Evolutionary conservation across 2,888 invertebrate species (phyloP).

Genomic region (Papilio protenor): DNA sequence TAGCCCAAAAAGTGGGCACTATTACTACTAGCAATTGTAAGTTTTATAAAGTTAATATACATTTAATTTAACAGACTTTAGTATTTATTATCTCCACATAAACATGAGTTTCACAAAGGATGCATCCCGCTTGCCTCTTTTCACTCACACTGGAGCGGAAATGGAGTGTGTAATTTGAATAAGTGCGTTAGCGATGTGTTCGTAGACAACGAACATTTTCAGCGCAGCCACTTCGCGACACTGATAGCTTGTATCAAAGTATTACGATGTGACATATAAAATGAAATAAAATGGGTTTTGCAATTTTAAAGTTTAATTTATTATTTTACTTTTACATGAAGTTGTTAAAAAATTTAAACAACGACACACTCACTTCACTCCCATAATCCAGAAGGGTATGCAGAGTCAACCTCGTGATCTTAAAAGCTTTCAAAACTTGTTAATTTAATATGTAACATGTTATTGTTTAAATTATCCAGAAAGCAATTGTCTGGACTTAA

Average conservation of each 20-base stretch:
- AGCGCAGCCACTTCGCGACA: slow-evolving; percentile 63
- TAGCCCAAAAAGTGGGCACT: not conserved
- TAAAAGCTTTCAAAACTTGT: too few species aligned
- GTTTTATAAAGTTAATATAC: not conserved
- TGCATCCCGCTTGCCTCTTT: slow-evolving; percentile 29
- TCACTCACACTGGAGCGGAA: slow-evolving; percentile 21
- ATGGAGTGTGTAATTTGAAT: slow-evolving; percentile 61
- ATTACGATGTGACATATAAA: slow-evolving; percentile 44
- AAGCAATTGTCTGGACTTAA: too few species aligned
- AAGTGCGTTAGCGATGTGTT: slow-evolving; percentile 76
- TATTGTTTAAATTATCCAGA: too few species aligned
- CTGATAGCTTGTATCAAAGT: slow-evolving; percentile 65
- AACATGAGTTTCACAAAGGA: slow-evolving; percentile 5
- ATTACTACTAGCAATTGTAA: not conserved
- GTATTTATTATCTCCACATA: not conserved
- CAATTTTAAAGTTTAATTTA: not conserved
- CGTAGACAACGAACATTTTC: slow-evolving; percentile 71
- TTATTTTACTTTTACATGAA: not conserved
- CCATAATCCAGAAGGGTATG: too few species aligned
- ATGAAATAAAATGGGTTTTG: not conserved
- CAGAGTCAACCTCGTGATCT: too few species aligned
- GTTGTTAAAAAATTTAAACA: too few species aligned
- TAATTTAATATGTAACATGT: too few species aligned
- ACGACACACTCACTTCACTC: too few species aligned
- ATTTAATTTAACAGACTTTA: not conserved